Conservation (phyloP, 2,888 invertebrate genomes). For the Heteromurus nitidus region DNA sequence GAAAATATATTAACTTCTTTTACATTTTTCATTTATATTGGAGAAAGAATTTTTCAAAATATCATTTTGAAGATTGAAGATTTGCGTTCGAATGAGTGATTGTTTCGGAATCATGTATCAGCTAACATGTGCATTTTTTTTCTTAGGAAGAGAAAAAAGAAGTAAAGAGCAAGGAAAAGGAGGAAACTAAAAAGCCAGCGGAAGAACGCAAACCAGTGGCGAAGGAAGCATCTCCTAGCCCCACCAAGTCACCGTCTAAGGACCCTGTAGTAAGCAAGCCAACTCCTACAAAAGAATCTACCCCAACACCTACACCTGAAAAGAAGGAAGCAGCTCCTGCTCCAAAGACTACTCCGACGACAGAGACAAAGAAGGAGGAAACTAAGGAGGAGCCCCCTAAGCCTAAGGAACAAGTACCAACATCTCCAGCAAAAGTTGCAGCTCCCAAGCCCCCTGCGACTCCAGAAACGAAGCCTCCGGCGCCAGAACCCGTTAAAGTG, state of each 20-base stretch:
- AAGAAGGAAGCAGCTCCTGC: slow-evolving; percentile 60
- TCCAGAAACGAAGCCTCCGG: slow-evolving; percentile 50
- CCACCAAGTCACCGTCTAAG: slow-evolving; percentile 42
- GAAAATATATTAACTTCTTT: neutral
- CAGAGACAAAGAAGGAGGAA: slow-evolving; percentile 66
- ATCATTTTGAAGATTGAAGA: too few relatives aligned
- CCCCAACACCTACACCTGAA: slow-evolving; percentile 61
- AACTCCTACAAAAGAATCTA: slow-evolving; percentile 41
- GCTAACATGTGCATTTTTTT: too few relatives aligned
- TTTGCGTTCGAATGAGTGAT: too few relatives aligned
- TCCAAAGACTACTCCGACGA: slow-evolving; percentile 36
- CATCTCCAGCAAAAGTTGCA: slow-evolving; percentile 51
- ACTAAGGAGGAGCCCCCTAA: slow-evolving; percentile 33
- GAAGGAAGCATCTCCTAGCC: slow-evolving; percentile 49
- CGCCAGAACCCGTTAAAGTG: slow-evolving; percentile 59
- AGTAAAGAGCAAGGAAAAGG: slow-evolving; percentile 51
- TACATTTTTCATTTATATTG: too few relatives aligned
- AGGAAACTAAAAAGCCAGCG: slow-evolving; percentile 38
- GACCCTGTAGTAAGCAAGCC: slow-evolving; percentile 38
- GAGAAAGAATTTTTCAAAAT: too few relatives aligned
- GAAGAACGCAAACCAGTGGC: slow-evolving; percentile 31
- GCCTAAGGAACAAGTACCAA: slow-evolving; percentile 40
- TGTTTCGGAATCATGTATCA: too few relatives aligned
- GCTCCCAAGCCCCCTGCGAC: slow-evolving; percentile 53
- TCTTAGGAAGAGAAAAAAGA: slow-evolving; percentile 40